These are phyloP conservation scores for Neuroscelio doddi DNA, from an alignment of 2,888 invertebrate species.

Conservation along the genomic window DNA sequence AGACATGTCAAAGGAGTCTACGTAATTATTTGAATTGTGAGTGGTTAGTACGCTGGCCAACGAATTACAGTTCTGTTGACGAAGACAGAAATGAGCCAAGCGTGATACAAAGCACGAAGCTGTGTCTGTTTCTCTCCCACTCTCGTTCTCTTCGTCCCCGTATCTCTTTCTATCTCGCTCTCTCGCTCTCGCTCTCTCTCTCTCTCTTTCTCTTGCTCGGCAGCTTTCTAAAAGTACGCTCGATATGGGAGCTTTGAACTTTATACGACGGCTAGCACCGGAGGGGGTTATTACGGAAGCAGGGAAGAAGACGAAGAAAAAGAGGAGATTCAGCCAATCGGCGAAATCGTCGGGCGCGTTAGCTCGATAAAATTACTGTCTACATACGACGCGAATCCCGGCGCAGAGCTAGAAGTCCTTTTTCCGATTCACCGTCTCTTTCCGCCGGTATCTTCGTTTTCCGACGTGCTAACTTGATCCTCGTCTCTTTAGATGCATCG, in stretches of 20 bases:
- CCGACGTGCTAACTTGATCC: too few relatives aligned
- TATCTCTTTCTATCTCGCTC: too few relatives aligned
- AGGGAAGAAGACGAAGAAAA: slow-evolving; percentile 14
- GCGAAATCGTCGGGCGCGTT: slow-evolving; percentile 23
- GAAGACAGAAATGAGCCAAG: slow-evolving; percentile 6
- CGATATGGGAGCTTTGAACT: slow-evolving; percentile 19
- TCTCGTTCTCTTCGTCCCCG: neutral
- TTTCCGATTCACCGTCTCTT: neutral
- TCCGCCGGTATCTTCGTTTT: too few relatives aligned
- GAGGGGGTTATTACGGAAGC: slow-evolving; percentile 21
- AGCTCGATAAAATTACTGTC: slow-evolving; percentile 29
- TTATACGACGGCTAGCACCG: slow-evolving; percentile 14
- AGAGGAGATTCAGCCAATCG: slow-evolving; percentile 17
- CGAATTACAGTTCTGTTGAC: slow-evolving; percentile 10
- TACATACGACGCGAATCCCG: slow-evolving; percentile 10
- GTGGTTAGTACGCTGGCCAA: neutral
- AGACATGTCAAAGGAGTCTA: neutral
- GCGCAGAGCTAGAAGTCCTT: slow-evolving; percentile 8
- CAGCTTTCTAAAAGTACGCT: slow-evolving; percentile 9
- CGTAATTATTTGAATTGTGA: slow-evolving; percentile 6
- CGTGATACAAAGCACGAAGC: slow-evolving; percentile 13
- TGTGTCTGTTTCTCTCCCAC: neutral
- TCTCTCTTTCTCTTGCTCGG: too few relatives aligned
- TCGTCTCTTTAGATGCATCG: too few relatives aligned
- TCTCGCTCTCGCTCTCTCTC: neutral